phyloP scores from a whole-genome alignment of 2,797 vertebrate genomes.

The Notolabrus celidotus region DNA sequence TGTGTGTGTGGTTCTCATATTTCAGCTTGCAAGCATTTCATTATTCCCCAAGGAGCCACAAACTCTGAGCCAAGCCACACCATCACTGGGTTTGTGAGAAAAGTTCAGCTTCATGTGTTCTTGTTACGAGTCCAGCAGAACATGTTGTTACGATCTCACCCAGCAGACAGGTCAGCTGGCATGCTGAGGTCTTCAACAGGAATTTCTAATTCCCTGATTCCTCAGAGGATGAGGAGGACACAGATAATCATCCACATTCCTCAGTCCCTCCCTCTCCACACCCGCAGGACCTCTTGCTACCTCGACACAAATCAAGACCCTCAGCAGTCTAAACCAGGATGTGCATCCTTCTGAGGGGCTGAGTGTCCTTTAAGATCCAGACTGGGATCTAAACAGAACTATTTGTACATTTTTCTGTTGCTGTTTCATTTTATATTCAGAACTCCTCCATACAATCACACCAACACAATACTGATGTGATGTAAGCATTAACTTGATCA shows the following conservation, averaged over 20 bases:
- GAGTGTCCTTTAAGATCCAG: neutral
- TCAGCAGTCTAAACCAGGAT: constrained; percentile 47
- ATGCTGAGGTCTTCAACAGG: constrained; percentile 22
- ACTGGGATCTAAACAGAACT: no score
- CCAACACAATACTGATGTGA: constrained; percentile 3
- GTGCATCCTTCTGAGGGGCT: constrained; percentile 42
- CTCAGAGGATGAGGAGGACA: constrained; percentile 50
- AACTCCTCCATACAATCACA: neutral
- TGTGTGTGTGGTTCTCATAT: constrained; percentile 66
- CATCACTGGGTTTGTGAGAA: constrained; percentile 38
- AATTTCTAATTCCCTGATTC: constrained; percentile 54
- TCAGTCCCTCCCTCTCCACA: constrained; percentile 62
- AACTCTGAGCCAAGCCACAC: constrained; percentile 58
- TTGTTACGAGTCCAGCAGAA: constrained; percentile 27
- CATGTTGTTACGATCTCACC: constrained; percentile 16
- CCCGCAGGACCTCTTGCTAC: constrained; percentile 57
- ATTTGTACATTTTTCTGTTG: no score
- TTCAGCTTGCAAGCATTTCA: constrained; percentile 74
- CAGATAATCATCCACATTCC: constrained; percentile 74
- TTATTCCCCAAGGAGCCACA: constrained; percentile 68
- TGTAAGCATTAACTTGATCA: constrained; percentile 19
- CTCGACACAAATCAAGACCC: constrained; percentile 46
- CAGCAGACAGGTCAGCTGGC: constrained; percentile 44
- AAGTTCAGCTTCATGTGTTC: constrained; percentile 39
- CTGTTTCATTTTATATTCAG: no score